phyloP scores from a whole-genome alignment of 2,888 invertebrate species.

The Macroteleia sp. region DNA sequence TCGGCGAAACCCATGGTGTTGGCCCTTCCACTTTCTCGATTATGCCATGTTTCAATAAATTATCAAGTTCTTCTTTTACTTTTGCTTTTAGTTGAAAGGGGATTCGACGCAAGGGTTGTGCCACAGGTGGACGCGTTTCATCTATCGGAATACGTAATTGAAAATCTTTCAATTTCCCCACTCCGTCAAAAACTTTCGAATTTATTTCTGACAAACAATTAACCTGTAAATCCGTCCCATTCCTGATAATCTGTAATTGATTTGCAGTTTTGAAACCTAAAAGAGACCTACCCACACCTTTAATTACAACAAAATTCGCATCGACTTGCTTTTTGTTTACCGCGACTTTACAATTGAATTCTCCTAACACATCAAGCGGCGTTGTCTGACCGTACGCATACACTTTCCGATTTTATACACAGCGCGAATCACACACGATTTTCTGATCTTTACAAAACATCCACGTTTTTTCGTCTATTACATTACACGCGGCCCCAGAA shows the following conservation, averaged over 20 bases:
- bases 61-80: conserved; percentile 62
- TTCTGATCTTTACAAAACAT: conserved; percentile 40
- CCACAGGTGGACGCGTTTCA: conserved; percentile 33
- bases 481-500: conserved; percentile 52
- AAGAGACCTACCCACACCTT: conserved; percentile 26
- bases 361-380: conserved; percentile 60
- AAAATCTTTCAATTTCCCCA: conserved; percentile 71
- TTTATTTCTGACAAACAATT: neutral
- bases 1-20: conserved; percentile 68
- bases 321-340: conserved; percentile 15
- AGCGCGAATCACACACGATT: conserved; percentile 36
- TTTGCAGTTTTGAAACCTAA: conserved; percentile 64
- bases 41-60: conserved; percentile 68
- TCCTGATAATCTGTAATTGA: conserved; percentile 57
- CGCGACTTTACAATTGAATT: conserved; percentile 61
- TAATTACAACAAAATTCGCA: conserved; percentile 57
- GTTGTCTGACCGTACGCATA: conserved; percentile 63
- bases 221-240: conserved; percentile 50
- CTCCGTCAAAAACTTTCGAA: neutral
- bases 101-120: conserved; percentile 30
- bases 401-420: conserved; percentile 44
- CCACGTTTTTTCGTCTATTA: conserved; percentile 63
- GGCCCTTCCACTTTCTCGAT: conserved; percentile 69
- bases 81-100: conserved; percentile 3
- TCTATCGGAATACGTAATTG: conserved; percentile 69